Evolutionary conservation across 2,797 vertebrate species (phyloP).

Genomic region (Coregonus suidteri): DNA sequence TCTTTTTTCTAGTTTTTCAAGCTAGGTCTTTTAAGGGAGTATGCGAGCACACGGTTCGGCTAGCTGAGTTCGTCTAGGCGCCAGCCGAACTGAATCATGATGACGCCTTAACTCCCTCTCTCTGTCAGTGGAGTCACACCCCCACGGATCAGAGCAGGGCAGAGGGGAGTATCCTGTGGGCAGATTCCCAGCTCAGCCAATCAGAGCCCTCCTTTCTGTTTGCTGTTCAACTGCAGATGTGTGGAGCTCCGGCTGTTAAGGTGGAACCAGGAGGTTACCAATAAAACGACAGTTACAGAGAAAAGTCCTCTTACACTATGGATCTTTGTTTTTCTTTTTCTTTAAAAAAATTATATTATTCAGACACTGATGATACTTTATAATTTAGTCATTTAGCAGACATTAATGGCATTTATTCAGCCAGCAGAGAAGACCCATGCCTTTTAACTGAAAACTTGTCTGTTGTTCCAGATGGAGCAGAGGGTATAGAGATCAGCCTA

Average conservation of each 20-base stretch:
- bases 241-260: conserved; percentile 60
- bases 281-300: neutral
- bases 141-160: neutral
- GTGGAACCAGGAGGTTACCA: conserved; percentile 48
- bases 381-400: too few species aligned
- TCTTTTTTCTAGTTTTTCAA: too few species aligned
- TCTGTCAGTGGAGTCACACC: conserved; percentile 1
- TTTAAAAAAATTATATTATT: neutral
- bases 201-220: conserved; percentile 46
- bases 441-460: neutral
- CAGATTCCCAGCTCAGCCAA: conserved; percentile 58
- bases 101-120: neutral
- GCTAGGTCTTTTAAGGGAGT: too few species aligned
- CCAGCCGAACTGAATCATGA: too few species aligned
- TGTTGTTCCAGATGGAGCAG: neutral
- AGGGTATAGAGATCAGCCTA: neutral
- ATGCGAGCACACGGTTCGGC: too few species aligned
- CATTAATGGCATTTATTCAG: neutral
- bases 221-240: conserved; percentile 68
- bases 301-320: neutral
- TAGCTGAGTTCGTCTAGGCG: too few species aligned
- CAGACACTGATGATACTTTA: neutral
- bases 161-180: conserved; percentile 49
- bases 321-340: neutral
- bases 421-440: neutral